Conservation (phyloP, 2,888 invertebrate species). For the Clostera curtula region DNA sequence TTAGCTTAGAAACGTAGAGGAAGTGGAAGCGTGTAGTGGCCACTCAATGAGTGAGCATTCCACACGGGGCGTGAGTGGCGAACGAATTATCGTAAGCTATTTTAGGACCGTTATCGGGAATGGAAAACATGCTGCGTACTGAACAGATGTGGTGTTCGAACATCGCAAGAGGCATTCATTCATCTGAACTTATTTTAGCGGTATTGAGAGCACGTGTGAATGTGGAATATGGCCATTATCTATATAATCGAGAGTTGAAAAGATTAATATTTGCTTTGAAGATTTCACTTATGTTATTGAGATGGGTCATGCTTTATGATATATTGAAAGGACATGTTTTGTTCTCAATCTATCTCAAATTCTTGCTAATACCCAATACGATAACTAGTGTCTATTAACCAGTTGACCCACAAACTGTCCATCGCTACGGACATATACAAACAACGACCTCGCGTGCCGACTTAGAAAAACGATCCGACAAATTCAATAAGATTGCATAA, state of each 20-base stretch:
- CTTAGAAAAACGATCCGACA: conserved; percentile 21
- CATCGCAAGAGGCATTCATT: conserved; percentile 30
- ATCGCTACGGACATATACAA: conserved; percentile 27
- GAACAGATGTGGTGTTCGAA: conserved; percentile 45
- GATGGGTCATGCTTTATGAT: no score
- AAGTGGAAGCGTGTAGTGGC: conserved; percentile 41
- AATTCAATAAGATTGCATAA: conserved; percentile 28
- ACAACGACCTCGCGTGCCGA: conserved; percentile 37
- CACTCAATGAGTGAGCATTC: conserved; percentile 47
- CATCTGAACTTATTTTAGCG: conserved; percentile 23
- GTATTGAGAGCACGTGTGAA: conserved; percentile 18
- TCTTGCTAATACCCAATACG: no score
- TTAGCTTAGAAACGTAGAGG: conserved; percentile 49
- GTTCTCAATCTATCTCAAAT: no score
- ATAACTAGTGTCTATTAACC: conserved; percentile 14
- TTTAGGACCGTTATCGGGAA: conserved; percentile 51
- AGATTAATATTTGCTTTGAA: no score
- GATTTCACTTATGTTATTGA: no score
- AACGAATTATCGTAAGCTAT: conserved; percentile 53
- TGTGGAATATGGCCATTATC: conserved; percentile 13
- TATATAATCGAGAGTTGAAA: no score
- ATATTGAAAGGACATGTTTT: no score
- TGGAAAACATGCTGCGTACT: conserved; percentile 38
- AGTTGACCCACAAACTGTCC: conserved; percentile 26
- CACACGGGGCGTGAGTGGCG: conserved; percentile 42